Evolutionary conservation across 2,888 invertebrate genomes (phyloP), one percentile per base, ranked within the genome.

Genomic region (Plebejus argus): DNA sequence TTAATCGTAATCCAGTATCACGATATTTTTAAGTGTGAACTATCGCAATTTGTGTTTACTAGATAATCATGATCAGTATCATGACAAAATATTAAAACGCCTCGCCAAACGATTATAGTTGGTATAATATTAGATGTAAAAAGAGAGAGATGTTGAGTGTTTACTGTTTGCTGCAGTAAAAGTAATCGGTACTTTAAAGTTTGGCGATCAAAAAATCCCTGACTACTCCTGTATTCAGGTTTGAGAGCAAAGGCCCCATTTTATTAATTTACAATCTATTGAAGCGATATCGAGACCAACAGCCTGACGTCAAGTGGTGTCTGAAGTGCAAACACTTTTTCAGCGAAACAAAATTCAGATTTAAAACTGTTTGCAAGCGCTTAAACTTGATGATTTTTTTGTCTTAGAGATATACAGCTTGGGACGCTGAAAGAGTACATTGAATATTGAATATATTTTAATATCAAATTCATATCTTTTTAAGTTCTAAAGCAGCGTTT

Each of bases 251-350:
- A 53, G 7, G 7, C 74, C 49, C 28, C 20, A 74, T 74, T 74
- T 72, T 23, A 49, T 49, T 74, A 74, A 74, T 74, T 28, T 53
- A 53, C 53, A 53, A 53, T 74, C 53, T 45, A 74, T 49, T 7
- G 45, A 23, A 49, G 15, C 49, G 28, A 53, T 74, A 53, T 20
- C 3, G 70, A 71, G 20, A 39, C 18, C 49, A 18, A 49, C 8
- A 49, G 49, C 53, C 28, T 53, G 28, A 66, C 23, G 72, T 49
- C 49, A 28, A 74, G 53, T 15, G 28, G 45, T 49, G 28, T 53
- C 72, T 20, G 72, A 23, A 72, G 72, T 45, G 45, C 72, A 72
- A 39, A 72, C 71, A 71, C 70, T 18, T 45, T 71, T 66, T 66
- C 66, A 66, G 28, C 66, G 66, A 15, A 66, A 66, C 66, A 66